Percentiles rank a stretch among this genome's conserved stretches.
phyloP scores from a whole-genome alignment of 2,888 invertebrate species.

The Antheraea assamensis region DNA sequence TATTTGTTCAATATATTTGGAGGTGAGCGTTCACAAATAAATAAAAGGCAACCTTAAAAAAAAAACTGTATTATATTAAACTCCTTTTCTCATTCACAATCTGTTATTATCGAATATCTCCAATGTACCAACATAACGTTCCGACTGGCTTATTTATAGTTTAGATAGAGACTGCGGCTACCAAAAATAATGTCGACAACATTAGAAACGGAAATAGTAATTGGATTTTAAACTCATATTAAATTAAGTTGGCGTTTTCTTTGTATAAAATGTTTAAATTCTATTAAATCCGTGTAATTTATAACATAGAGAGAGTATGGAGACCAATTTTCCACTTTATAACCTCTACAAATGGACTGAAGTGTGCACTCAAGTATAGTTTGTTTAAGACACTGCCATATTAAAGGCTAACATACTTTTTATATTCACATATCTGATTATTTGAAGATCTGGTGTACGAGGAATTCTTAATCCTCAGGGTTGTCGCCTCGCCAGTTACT shows the following conservation, averaged over 20 bases:
- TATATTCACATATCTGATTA: background rate
- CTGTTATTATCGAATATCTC: too few species aligned
- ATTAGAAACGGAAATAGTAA: background rate
- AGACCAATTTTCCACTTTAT: background rate
- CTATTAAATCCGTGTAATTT: background rate
- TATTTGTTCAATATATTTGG: too few species aligned
- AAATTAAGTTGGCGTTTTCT: background rate
- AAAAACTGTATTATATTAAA: too few species aligned
- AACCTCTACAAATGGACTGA: background rate
- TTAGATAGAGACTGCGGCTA: too few species aligned
- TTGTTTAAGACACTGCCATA: background rate
- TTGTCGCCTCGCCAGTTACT: background rate
- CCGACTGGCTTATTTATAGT: too few species aligned
- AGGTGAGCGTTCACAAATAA: too few species aligned
- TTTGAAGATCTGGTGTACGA: background rate
- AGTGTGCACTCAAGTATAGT: background rate
- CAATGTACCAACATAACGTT: too few species aligned
- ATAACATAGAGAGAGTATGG: background rate
- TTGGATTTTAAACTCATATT: background rate
- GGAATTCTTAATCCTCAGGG: background rate
- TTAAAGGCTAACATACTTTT: background rate
- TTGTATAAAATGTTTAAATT: background rate
- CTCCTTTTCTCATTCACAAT: too few species aligned
- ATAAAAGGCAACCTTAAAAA: too few species aligned
- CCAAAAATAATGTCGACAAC: background rate